Conservation (phyloP, 2,888 invertebrate genomes). For the Synergus itoensis region DNA sequence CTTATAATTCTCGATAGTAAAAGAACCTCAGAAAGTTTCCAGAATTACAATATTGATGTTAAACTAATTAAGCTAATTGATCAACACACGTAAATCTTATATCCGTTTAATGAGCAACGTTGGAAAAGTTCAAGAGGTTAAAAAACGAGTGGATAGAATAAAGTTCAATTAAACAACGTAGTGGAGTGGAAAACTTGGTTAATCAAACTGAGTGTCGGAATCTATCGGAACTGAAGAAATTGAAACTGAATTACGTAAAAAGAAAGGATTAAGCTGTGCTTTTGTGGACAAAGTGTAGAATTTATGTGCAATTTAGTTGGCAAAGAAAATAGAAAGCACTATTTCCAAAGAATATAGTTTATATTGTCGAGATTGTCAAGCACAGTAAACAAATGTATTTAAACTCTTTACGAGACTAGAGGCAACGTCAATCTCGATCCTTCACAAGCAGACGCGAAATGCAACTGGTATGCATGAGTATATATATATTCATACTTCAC, state of each 20-base stretch:
- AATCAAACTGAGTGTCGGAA: neutral
- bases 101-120: neutral
- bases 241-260: neutral
- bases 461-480: neutral
- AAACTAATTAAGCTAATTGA: neutral
- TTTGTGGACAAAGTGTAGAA: neutral
- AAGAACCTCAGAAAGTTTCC: neutral
- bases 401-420: neutral
- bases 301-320: neutral
- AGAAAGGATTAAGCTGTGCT: neutral
- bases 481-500: neutral
- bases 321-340: neutral
- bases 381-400: neutral
- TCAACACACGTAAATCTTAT: neutral
- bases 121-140: neutral
- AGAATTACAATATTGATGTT: neutral
- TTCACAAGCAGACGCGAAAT: neutral
- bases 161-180: slow-evolving; percentile 16
- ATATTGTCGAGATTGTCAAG: neutral
- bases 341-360: neutral
- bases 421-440: neutral
- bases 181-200: slow-evolving; percentile 21
- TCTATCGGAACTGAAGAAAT: slow-evolving; percentile 14
- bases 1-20: neutral
- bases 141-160: no score